Evolutionary conservation across 1,140 invertebrate genomes (phyloP).

Genomic region (Aphelinus atriplicis): DNA sequence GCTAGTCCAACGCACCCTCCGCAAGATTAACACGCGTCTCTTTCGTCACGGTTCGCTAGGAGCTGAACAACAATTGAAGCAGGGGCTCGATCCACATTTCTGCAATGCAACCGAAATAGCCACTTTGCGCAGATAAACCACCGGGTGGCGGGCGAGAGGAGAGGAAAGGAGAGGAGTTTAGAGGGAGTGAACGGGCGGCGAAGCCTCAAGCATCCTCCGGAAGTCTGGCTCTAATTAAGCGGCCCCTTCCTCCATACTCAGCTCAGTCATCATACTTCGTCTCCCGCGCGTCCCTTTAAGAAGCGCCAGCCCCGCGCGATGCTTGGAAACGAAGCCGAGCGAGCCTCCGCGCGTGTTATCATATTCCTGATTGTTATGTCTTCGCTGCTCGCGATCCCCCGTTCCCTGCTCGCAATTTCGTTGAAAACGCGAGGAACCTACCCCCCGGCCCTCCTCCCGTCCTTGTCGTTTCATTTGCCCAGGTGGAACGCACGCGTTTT

Average conservation of each 20-base stretch:
- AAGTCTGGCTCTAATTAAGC: conserved; percentile 67
- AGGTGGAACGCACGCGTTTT: conserved; percentile 22
- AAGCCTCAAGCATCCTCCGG: conserved; percentile 65
- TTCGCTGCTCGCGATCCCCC: conserved; percentile 50
- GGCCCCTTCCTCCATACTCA: conserved; percentile 47
- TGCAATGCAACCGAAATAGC: conserved; percentile 54
- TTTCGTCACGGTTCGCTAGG: no score
- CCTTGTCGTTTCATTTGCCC: conserved; percentile 23
- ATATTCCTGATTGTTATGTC: conserved; percentile 64
- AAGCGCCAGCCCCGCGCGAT: conserved; percentile 26
- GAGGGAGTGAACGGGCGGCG: conserved; percentile 53
- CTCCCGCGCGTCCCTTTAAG: conserved; percentile 48
- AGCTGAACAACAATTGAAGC: no score
- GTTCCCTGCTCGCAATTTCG: conserved; percentile 36
- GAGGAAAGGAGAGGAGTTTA: conserved; percentile 53
- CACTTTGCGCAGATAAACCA: conserved; percentile 64
- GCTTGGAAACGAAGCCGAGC: conserved; percentile 53
- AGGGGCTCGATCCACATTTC: neutral
- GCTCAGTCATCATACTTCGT: conserved; percentile 64
- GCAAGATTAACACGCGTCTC: no score
- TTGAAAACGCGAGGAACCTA: conserved; percentile 4
- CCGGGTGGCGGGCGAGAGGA: conserved; percentile 3
- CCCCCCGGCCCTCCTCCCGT: conserved; percentile 1
- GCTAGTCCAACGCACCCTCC: no score
- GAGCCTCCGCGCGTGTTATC: conserved; percentile 60